Percentiles rank a stretch among this genome's conserved stretches.
These are phyloP conservation scores for Struthio camelus DNA, from an alignment of 2,113 vertebrate species.

Conservation along the genomic window DNA sequence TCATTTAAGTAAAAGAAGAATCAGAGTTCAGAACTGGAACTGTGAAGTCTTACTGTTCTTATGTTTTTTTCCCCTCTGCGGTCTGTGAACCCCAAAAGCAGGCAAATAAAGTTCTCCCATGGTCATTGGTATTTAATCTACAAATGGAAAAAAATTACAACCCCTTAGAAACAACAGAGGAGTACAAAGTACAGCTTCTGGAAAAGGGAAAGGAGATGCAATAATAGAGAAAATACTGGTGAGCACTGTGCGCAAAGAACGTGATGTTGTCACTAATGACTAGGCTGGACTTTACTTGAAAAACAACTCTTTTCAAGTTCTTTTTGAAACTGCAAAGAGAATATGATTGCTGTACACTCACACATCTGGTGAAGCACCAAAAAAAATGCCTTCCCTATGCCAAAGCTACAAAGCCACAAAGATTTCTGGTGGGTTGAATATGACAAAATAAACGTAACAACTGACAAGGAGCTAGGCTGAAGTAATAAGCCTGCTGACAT, in stretches of 20 bases:
- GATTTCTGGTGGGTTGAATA: not conserved
- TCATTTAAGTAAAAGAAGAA: not conserved
- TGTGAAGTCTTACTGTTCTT: not conserved
- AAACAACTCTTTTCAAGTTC: not conserved
- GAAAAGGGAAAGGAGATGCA: not conserved
- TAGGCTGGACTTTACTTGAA: not conserved
- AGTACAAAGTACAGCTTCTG: not conserved
- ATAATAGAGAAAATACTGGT: not conserved
- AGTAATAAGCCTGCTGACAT: not conserved
- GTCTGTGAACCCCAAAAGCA: not conserved
- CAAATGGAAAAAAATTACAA: not conserved
- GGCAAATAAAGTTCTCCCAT: not conserved
- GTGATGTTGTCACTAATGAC: not conserved
- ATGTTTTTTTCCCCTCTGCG: not conserved
- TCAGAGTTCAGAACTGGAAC: not conserved
- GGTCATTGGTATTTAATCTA: not conserved
- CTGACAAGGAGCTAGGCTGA: not conserved
- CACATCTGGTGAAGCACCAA: fast-evolving
- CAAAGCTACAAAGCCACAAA: not conserved
- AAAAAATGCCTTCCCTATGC: not conserved
- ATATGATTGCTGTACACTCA: not conserved
- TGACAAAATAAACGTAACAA: not conserved
- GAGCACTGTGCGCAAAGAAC: not conserved
- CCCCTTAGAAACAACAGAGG: not conserved
- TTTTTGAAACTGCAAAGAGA: not conserved